These are phyloP conservation scores for Drosophila maculinotata DNA, from an alignment of 2,888 invertebrate genomes.

Conservation along the genomic window DNA sequence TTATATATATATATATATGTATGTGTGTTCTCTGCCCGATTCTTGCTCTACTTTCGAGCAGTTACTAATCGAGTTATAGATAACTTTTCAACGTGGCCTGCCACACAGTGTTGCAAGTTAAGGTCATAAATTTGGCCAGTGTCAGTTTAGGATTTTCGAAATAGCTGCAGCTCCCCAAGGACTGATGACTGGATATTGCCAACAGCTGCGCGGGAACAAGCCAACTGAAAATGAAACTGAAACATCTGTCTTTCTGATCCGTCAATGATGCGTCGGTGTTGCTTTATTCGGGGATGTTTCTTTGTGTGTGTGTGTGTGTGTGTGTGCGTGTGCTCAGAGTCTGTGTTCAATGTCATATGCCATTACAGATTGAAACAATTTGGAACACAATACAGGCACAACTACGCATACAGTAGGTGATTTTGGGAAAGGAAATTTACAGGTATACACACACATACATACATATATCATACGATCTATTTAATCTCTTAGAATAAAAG, in stretches of 20 bases:
- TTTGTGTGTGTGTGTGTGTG: no score
- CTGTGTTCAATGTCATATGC: slow-evolving; percentile 42
- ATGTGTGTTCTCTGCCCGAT: slow-evolving; percentile 3
- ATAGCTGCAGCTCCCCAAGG: slow-evolving; percentile 38
- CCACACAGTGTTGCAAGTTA: slow-evolving; percentile 30
- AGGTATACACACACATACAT: slow-evolving; percentile 17
- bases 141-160: slow-evolving; percentile 19
- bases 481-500: not conserved
- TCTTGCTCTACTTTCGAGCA: slow-evolving; percentile 25
- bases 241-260: slow-evolving; percentile 49
- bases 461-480: not conserved
- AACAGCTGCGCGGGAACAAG: slow-evolving; percentile 42
- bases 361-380: slow-evolving; percentile 41
- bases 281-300: slow-evolving; percentile 38
- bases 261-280: slow-evolving; percentile 1
- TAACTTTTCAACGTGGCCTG: slow-evolving; percentile 34
- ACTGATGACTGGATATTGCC: slow-evolving; percentile 36
- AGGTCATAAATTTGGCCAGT: slow-evolving; percentile 33
- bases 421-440: slow-evolving; percentile 8
- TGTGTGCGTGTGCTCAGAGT: slow-evolving; percentile 4
- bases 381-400: slow-evolving; percentile 3
- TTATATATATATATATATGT: slow-evolving; percentile 1
- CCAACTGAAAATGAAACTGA: slow-evolving; percentile 4
- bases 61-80: slow-evolving; percentile 24
- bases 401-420: slow-evolving; percentile 15